Percentiles rank a stretch among this genome's conserved stretches.
phyloP scores from a whole-genome alignment of 2,888 invertebrate genomes.

The Synanthedon vespiformis region DNA sequence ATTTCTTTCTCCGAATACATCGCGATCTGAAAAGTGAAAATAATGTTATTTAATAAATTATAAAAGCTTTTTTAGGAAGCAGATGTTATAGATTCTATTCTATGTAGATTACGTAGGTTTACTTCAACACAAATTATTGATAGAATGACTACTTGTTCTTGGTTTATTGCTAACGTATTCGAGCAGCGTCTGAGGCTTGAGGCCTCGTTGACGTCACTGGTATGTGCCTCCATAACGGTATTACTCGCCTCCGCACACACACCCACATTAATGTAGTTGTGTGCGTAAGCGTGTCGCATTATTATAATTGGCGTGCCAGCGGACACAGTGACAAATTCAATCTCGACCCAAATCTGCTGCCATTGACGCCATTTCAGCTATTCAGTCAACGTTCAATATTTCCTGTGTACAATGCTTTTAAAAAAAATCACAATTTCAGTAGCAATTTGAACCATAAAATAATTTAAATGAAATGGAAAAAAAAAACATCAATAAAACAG shows the following conservation, averaged over 20 bases:
- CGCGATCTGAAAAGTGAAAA: slow-evolving; percentile 57
- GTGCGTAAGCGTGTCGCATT: slow-evolving; percentile 27
- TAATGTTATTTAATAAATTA: background rate
- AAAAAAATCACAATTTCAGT: background rate
- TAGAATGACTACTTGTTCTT: slow-evolving; percentile 29
- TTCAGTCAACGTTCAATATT: slow-evolving; percentile 15
- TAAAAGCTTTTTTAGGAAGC: background rate
- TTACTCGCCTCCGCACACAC: slow-evolving; percentile 55
- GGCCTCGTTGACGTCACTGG: slow-evolving; percentile 66
- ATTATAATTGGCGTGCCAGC: slow-evolving; percentile 46
- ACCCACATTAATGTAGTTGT: slow-evolving; percentile 23
- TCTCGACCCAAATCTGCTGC: slow-evolving; percentile 49
- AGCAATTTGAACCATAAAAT: too few species aligned
- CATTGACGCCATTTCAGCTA: slow-evolving; percentile 22
- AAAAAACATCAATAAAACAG: too few species aligned
- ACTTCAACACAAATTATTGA: slow-evolving; percentile 17
- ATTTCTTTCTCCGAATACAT: slow-evolving; percentile 60
- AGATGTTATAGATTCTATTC: background rate
- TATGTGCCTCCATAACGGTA: slow-evolving; percentile 70
- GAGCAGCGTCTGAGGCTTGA: slow-evolving; percentile 53
- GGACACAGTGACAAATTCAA: slow-evolving; percentile 47
- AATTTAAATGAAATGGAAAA: too few species aligned
- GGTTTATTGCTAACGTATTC: slow-evolving; percentile 50
- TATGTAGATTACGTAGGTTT: background rate
- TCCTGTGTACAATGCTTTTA: slow-evolving; percentile 18